phyloP scores from a whole-genome alignment of 1,140 invertebrate species.

The Anagrus nilaparvatae region DNA sequence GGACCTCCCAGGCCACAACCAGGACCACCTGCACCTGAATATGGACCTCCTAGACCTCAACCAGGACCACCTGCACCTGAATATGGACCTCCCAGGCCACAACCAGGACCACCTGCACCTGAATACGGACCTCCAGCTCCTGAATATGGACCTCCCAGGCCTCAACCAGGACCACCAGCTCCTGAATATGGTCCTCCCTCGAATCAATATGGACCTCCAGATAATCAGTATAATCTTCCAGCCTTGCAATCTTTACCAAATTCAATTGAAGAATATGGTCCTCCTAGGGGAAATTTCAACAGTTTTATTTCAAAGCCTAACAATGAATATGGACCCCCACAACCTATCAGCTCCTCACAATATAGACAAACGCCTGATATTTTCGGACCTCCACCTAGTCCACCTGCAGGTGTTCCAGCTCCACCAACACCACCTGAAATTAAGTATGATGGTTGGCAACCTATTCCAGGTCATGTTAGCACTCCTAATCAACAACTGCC shows the following conservation, averaged over 20 bases:
- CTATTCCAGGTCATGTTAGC: slow-evolving; percentile 55
- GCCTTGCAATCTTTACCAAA: neutral
- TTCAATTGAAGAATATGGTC: slow-evolving; percentile 14
- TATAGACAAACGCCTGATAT: slow-evolving; percentile 32
- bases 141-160: slow-evolving; percentile 26
- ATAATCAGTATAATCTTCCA: neutral
- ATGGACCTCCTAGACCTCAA: slow-evolving; percentile 16
- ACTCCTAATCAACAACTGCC: neutral
- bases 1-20: too few relatives aligned
- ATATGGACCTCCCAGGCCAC: slow-evolving; percentile 39
- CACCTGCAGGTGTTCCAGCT: slow-evolving; percentile 55
- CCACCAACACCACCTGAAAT: slow-evolving; percentile 64
- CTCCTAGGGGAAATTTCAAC: too few relatives aligned
- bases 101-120: slow-evolving; percentile 39
- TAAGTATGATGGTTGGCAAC: slow-evolving; percentile 74
- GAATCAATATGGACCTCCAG: slow-evolving; percentile 29
- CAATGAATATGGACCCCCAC: slow-evolving; percentile 40
- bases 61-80: too few relatives aligned
- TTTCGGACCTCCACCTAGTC: slow-evolving; percentile 46
- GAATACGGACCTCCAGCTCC: slow-evolving; percentile 27
- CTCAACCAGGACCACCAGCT: slow-evolving; percentile 37
- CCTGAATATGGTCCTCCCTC: slow-evolving; percentile 31
- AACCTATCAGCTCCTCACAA: slow-evolving; percentile 19
- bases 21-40: too few relatives aligned
- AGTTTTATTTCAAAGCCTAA: slow-evolving; percentile 37